A percentile compares a stretch with the other conserved stretches of the same genome.
These are phyloP conservation scores for Platerodrilus igneus DNA, from an alignment of 2,888 invertebrate genomes.

Conservation along the genomic window DNA sequence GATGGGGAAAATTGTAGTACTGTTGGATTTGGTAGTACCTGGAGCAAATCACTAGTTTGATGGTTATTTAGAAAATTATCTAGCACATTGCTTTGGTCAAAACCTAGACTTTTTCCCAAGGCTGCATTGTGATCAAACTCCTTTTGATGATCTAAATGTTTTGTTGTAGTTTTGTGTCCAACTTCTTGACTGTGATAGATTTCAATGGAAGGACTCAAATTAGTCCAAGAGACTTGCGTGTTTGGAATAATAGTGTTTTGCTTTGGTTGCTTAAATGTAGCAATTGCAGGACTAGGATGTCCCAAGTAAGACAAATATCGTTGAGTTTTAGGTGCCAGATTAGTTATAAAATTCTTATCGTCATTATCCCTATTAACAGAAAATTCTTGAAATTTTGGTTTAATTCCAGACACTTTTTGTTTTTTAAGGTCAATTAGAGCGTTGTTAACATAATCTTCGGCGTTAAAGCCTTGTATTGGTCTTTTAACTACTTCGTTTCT, in stretches of 20 bases:
- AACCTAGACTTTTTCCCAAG: conserved; percentile 48
- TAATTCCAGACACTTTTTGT: conserved; percentile 19
- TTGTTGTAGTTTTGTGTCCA: conserved; percentile 5
- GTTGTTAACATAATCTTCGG: conserved; percentile 16
- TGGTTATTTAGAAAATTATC: conserved; percentile 13
- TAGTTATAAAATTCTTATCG: conserved; percentile 14
- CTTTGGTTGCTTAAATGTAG: neutral
- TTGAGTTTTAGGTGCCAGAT: conserved; percentile 23
- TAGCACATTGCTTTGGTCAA: conserved; percentile 48
- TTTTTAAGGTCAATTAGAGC: conserved; percentile 18
- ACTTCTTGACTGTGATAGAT: conserved; percentile 35
- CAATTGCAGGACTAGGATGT: conserved; percentile 8
- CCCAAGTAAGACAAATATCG: conserved; percentile 23
- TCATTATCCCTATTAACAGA: conserved; percentile 8
- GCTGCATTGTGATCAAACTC: conserved; percentile 48
- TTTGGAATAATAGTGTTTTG: too few species aligned
- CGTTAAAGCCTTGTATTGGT: conserved; percentile 23
- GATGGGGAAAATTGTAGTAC: too few species aligned
- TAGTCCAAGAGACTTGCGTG: conserved; percentile 32
- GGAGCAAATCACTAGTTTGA: too few species aligned
- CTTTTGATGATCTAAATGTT: conserved; percentile 6
- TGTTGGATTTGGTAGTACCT: too few species aligned
- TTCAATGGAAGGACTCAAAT: conserved; percentile 38
- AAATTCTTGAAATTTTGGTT: conserved; percentile 12
- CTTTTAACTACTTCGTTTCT: conserved; percentile 32